A percentile compares a stretch with the other conserved stretches of the same genome.
Evolutionary conservation across 2,888 invertebrate genomes (phyloP).

Genomic region (Strigamia maritima): DNA sequence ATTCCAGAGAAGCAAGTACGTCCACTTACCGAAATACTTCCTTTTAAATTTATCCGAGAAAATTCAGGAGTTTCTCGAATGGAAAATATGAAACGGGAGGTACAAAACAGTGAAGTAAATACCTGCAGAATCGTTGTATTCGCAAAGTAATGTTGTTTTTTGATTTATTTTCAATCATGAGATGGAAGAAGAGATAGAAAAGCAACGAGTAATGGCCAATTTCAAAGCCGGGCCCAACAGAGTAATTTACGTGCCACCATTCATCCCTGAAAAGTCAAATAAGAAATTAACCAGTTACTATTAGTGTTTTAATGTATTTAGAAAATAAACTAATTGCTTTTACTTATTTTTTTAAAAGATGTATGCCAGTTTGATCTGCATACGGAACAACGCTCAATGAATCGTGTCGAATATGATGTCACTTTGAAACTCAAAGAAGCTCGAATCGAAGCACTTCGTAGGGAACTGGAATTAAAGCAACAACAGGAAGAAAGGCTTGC

Average conservation of each 20-base stretch:
- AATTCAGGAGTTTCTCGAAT: neutral
- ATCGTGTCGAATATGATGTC: neutral
- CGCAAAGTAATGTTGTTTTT: neutral
- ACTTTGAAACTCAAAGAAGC: neutral
- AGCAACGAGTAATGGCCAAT: neutral
- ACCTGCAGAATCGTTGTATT: too few relatives aligned
- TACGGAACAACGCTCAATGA: neutral
- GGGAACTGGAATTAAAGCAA: neutral
- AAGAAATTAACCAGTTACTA: constrained; percentile 18
- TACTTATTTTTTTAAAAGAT: neutral
- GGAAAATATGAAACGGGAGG: constrained; percentile 14
- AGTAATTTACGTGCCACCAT: constrained; percentile 1
- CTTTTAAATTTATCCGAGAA: neutral
- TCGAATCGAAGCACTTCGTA: neutral
- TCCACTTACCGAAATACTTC: neutral
- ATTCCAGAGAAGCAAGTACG: neutral
- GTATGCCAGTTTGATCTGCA: neutral
- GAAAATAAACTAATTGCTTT: neutral
- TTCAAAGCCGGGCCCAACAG: constrained; percentile 18
- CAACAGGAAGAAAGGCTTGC: neutral
- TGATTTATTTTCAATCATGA: neutral
- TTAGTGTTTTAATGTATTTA: neutral
- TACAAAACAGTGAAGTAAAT: neutral
- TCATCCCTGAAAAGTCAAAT: constrained; percentile 7
- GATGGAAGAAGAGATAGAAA: constrained; percentile 28